phyloP scores from a whole-genome alignment of 2,888 invertebrate species.

The Aporophyla lueneburgensis region DNA sequence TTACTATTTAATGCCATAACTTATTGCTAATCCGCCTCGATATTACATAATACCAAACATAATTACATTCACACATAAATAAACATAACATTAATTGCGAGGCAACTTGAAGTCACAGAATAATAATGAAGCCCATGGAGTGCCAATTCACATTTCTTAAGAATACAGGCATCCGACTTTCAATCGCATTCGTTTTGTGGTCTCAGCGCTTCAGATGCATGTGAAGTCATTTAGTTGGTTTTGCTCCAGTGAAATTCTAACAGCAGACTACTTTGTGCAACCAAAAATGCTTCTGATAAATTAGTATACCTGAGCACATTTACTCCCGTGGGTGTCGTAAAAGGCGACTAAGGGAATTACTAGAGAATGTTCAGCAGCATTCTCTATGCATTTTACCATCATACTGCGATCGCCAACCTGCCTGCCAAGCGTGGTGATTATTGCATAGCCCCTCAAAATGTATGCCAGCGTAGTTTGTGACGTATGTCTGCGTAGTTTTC shows the following conservation, averaged over 20 bases:
- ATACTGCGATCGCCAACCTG: no score
- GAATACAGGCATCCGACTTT: neutral
- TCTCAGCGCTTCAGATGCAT: neutral
- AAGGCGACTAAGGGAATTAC: no score
- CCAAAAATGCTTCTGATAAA: neutral
- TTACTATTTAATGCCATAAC: constrained; percentile 11
- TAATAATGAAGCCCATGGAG: constrained; percentile 4
- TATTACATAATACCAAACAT: constrained; percentile 19
- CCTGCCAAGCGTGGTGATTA: no score
- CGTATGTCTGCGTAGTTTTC: no score
- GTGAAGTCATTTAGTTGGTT: neutral
- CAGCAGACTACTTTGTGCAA: neutral
- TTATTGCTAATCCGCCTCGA: constrained; percentile 35
- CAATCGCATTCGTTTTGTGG: neutral
- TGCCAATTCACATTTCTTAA: neutral
- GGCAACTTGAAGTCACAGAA: constrained; percentile 9
- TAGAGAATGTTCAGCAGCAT: no score
- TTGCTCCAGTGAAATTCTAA: neutral
- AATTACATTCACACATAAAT: constrained; percentile 26
- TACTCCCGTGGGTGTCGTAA: no score
- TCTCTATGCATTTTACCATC: no score
- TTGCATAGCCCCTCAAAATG: no score
- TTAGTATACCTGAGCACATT: neutral
- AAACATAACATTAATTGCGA: constrained; percentile 45
- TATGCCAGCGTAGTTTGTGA: no score